Percentiles rank a stretch among this genome's conserved stretches.
Evolutionary conservation across 2,888 invertebrate genomes (phyloP).

Genomic region (Harpalus rufipes): DNA sequence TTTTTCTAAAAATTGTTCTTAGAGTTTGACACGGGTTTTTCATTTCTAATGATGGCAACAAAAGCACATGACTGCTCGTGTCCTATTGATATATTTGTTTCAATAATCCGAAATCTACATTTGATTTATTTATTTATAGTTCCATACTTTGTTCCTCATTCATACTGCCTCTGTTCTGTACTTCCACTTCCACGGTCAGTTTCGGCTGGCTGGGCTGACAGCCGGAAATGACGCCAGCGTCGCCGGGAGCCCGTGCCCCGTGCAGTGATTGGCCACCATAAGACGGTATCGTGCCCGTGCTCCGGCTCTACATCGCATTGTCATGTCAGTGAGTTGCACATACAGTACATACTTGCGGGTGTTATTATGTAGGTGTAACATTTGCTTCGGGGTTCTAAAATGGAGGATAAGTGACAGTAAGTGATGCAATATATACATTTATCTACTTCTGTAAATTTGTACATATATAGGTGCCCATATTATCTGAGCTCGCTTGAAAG

Average conservation of each 20-base stretch:
- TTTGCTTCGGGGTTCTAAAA: not conserved
- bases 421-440: too few species aligned
- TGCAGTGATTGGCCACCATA: constrained; percentile 45
- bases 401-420: not conserved
- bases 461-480: too few species aligned
- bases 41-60: too few species aligned
- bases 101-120: too few species aligned
- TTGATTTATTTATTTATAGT: too few species aligned
- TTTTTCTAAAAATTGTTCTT: too few species aligned
- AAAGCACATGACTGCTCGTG: too few species aligned
- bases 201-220: constrained; percentile 69
- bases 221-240: constrained; percentile 71
- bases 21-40: too few species aligned
- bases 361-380: not conserved
- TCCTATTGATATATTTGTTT: too few species aligned
- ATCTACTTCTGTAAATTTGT: too few species aligned
- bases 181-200: constrained; percentile 64
- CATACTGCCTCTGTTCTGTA: not conserved
- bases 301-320: not conserved
- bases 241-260: constrained; percentile 68
- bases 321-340: not conserved
- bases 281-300: constrained; percentile 16
- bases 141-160: too few species aligned
- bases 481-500: too few species aligned
- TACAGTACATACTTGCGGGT: not conserved